Evolutionary conservation across 2,888 invertebrate species (phyloP).

Genomic region (Choristoneura rosaceana): DNA sequence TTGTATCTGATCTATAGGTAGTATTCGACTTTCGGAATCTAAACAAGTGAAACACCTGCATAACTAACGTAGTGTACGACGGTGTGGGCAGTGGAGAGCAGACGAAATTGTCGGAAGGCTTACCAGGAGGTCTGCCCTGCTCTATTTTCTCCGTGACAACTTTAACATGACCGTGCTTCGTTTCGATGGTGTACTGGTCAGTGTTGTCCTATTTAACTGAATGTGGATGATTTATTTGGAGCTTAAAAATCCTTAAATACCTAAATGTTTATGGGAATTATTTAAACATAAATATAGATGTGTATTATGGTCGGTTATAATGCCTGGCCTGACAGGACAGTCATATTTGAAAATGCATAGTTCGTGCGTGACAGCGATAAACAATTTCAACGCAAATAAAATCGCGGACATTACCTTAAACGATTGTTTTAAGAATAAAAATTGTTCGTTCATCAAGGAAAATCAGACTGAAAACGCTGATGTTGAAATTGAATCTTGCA

Average conservation of each 20-base stretch:
- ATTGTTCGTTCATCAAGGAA: background rate
- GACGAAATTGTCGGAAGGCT: constrained; percentile 31
- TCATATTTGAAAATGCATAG: too few relatives aligned
- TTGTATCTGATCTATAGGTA: background rate
- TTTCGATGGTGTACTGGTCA: constrained; percentile 8
- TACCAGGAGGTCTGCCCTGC: constrained; percentile 30
- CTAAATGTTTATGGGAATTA: background rate
- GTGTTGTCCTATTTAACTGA: constrained; percentile 12
- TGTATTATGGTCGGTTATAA: too few relatives aligned
- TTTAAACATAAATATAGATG: background rate
- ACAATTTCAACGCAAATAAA: too few relatives aligned
- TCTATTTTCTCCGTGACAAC: constrained; percentile 22
- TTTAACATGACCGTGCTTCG: constrained; percentile 22
- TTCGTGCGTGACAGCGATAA: too few relatives aligned
- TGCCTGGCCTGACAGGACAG: too few relatives aligned
- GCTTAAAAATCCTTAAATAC: background rate
- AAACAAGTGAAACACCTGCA: background rate
- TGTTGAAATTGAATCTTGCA: background rate
- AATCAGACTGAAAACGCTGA: background rate
- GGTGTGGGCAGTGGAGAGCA: constrained; percentile 27
- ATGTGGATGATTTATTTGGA: constrained; percentile 11
- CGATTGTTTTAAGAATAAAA: too few relatives aligned
- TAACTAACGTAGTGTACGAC: background rate
- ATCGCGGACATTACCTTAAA: too few relatives aligned
- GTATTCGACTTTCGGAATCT: background rate